Base-by-base conservation (phyloP, 2,113 vertebrate genomes). In the Sprattus sprattus region DNA sequence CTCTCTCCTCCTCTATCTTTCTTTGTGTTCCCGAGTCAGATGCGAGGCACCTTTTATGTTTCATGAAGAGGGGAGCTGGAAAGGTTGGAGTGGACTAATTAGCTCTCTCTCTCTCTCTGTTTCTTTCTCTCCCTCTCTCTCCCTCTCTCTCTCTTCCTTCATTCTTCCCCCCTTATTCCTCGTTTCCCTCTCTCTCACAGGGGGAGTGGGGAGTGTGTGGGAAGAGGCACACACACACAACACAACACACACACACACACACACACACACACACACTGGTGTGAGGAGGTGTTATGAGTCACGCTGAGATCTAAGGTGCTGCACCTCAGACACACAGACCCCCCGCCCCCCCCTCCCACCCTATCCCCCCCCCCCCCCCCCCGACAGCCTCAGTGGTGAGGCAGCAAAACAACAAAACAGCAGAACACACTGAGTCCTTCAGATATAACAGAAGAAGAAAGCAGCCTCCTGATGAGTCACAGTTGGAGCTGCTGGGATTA, bases 1-100 rank as follows among this genome's bases (percentile, higher is more conserved):
- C 71, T 75, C 71, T 39, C 28, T 32, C 71, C 39, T 2, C 39
- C 28, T 15, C n/a, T 44, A 1, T 0, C 1, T 50, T 16, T 45
- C 82, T 39, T 46, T 78, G 28, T 54, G 16, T 46, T 46, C 18
- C 81, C 5, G 46, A 47, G 81, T 45, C 16, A 82, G 85, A 0
- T 49, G 46, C 78, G 81, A 86, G 83, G 45, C 11, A 75, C 67
- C 67, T 75, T 75, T 75, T 11, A 75, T 28, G n/a, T 78, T 16
- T 78, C 71, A 78, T 32, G 71, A 78, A 78, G 67, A 39, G 28
- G 25, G 32, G 67, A 75, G 71, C 32, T 20, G 54, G 54, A 6
- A 60, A 60, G 54, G 54, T 22, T 78, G 32, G 71, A 78, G 28
- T 39, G 25, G 71, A 32, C 28, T 83, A 57, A 83, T 39, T 20